These are phyloP conservation scores for Xanthorhoe designata DNA, from an alignment of 2,888 invertebrate species.

Conservation along the genomic window DNA sequence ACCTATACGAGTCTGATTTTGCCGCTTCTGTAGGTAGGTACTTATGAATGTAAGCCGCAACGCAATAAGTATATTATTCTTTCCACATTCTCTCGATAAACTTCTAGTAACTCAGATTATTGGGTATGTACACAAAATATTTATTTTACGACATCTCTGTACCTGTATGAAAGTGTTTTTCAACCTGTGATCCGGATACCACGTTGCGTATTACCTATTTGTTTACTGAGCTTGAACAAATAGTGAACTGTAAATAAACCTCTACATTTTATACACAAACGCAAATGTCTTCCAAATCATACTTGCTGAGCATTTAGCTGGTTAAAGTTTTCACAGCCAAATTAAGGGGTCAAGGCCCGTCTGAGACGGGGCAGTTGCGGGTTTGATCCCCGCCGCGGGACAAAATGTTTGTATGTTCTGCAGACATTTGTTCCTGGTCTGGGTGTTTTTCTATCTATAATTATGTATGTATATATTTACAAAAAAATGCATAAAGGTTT, in stretches of 20 bases:
- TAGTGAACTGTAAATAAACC: background rate
- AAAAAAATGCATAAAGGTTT: too few species aligned
- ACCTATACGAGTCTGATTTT: slow-evolving; percentile 33
- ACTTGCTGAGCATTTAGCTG: background rate
- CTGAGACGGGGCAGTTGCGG: too few species aligned
- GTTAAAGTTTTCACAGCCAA: background rate
- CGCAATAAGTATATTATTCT: slow-evolving; percentile 25
- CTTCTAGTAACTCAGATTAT: slow-evolving; percentile 13
- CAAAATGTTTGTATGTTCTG: too few species aligned
- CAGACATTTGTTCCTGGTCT: background rate
- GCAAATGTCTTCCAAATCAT: background rate
- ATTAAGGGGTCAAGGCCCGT: background rate
- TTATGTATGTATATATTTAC: too few species aligned
- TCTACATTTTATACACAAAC: background rate
- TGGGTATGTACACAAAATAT: slow-evolving; percentile 22
- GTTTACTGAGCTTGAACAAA: slow-evolving; percentile 18
- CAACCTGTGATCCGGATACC: slow-evolving; percentile 11
- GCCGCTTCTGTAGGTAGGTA: slow-evolving; percentile 14
- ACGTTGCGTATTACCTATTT: slow-evolving; percentile 6
- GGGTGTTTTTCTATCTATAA: background rate
- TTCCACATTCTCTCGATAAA: slow-evolving; percentile 17
- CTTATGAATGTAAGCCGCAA: slow-evolving; percentile 7
- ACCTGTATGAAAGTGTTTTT: slow-evolving; percentile 20
- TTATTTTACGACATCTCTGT: slow-evolving; percentile 19
- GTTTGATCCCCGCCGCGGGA: too few species aligned